Conservation (phyloP, 1,140 invertebrate species). For the Drosophila subobscura region DNA sequence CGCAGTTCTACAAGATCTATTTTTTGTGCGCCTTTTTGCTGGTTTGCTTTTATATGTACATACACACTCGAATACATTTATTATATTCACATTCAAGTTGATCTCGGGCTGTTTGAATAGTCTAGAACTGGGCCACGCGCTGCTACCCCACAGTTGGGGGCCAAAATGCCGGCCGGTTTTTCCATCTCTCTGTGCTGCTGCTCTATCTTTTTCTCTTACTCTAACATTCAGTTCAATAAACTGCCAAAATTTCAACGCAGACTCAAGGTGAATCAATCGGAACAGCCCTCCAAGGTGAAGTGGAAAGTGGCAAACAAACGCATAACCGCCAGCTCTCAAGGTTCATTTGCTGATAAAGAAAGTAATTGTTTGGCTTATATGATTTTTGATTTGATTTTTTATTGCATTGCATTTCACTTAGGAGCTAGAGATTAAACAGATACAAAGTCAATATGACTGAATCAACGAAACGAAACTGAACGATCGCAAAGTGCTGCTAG, state of each 20-base stretch:
- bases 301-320: slow-evolving; percentile 38
- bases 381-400: slow-evolving; percentile 12
- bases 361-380: slow-evolving; percentile 18
- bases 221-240: slow-evolving; percentile 55
- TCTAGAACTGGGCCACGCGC: slow-evolving; percentile 40
- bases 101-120: too few relatives aligned
- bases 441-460: slow-evolving; percentile 71
- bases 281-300: slow-evolving; percentile 21
- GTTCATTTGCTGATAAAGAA: slow-evolving; percentile 53
- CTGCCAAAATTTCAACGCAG: slow-evolving; percentile 35
- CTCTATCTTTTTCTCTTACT: neutral
- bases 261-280: slow-evolving; percentile 51
- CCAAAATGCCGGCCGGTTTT: slow-evolving; percentile 59
- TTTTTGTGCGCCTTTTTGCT: slow-evolving; percentile 38
- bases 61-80: slow-evolving; percentile 3
- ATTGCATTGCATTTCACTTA: slow-evolving; percentile 47
- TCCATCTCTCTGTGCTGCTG: slow-evolving; percentile 18
- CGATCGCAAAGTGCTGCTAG: slow-evolving; percentile 9
- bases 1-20: slow-evolving; percentile 49
- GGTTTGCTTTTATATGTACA: slow-evolving; percentile 15
- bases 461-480: slow-evolving; percentile 50
- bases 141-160: slow-evolving; percentile 12
- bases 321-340: slow-evolving; percentile 41
- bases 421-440: slow-evolving; percentile 29
- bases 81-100: slow-evolving; percentile 2